Base-by-base conservation (phyloP, 2,888 invertebrate genomes). In the Melanotus villosus region DNA sequence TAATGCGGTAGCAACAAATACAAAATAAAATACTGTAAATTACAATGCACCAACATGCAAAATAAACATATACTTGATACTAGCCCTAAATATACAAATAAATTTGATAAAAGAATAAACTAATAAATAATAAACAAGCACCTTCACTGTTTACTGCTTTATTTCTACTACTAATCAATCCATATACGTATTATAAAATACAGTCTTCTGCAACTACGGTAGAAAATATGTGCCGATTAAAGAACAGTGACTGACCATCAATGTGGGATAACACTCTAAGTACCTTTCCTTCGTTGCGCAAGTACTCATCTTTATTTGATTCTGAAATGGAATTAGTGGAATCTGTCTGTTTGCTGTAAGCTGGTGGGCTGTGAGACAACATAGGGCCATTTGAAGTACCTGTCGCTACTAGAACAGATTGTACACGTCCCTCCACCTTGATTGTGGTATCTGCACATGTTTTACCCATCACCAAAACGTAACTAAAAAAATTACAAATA, bases 371-470 rank as follows among this genome's bases (percentile, higher is more conserved):
- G 65, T 84, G 82, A 19, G 84, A 83, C 66, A 85, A 77, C 83
- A 85, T 83, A 18, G 85, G 84, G 34, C 84, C 84, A 77, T 84
- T 84, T 16, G 85, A 83, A 38, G 83, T 78, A 66, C 84, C 81
- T 16, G 84, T 81, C 62, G 84, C 81, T 30, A 85, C 84, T 73
- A 84, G 77, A 63, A 84, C 84, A 70, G 84, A 83, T 70, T 84
- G 82, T 58, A 83, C 81, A 68, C 84, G 79, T 73, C 83, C 82
- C 66, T 77, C 78, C 60, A 76, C 73, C 73, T 82, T 83, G 57
- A 72, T 71, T 60, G 74, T 41, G 59, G 62, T 19, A 70, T 67
- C 67, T 70, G 60, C 57, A 62, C 58, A 63, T 47, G 26, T 38
- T 60, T 56, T 36, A 57, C 36, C 62, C 65, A 47, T 69, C 65